Evolutionary conservation across 2,888 invertebrate genomes (phyloP), one percentile per base, ranked within the genome.

Genomic region (Pardosa pseudoannulata): DNA sequence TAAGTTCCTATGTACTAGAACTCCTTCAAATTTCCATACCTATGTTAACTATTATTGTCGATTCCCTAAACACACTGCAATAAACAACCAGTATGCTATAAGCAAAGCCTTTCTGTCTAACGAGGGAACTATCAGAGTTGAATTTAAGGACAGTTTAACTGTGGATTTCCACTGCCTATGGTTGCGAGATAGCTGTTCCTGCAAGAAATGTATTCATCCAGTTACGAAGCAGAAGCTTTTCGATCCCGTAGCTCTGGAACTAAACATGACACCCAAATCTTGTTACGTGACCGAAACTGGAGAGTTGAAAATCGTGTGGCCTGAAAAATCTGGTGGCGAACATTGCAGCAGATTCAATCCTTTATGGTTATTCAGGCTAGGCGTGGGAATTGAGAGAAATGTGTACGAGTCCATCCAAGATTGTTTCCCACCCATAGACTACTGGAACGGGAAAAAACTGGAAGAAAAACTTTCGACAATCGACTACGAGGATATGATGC

Each of bases 91-190:
- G 16, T 65, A 13, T 65, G 28, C 16, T 3, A 65, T 65, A 65
- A 16, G 29, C 16, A 65, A 16, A 31, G 23, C 65, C 16, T 28
- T 29, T 31, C 29, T n/a, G 65, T 13, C 29, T 13, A n/a, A 11
- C 7, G 13, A 11, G 13, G 31, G 29, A 6, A 65, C 29, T 39
- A 16, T 78, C 19, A 29, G 28, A 16, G 31, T 86, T 27, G 70
- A 79, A 28, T 91, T 90, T 73, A 89, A 89, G 67, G 89, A 90
- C 62, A 83, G 90, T 70, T 88, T 86, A 68, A 88, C 89, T 19
- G 90, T 89, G 16, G 90, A 90, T 74, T 90, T 91, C 89, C 90
- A 90, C 79, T 90, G 89, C 71, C 89, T 90, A 19, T 91, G 91
- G 91, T 90, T 91, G 82, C 83, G 89, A 73, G 76, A 81, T 46